phyloP scores from a whole-genome alignment of 2,888 invertebrate species.

The Polietes domitor region DNA sequence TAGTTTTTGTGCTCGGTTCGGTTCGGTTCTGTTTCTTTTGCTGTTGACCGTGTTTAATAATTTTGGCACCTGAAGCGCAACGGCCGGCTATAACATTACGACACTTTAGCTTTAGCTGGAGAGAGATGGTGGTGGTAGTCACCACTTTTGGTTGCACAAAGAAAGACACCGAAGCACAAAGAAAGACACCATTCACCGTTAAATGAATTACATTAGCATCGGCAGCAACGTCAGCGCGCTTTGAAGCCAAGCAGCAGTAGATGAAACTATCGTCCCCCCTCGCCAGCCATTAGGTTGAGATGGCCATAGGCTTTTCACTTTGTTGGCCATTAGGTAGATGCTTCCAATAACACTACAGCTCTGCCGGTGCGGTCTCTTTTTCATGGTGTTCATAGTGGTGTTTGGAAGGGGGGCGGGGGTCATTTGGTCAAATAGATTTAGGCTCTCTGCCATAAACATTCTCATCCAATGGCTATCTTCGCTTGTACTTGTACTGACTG shows the following conservation, averaged over 20 bases:
- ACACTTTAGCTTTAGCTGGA: constrained; percentile 46
- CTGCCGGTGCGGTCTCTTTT: not conserved
- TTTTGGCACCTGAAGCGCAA: constrained; percentile 59
- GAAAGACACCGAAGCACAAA: not conserved
- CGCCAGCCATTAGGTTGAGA: constrained; percentile 3
- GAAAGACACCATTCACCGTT: constrained; percentile 52
- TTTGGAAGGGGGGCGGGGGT: constrained; percentile 6
- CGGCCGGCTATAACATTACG: constrained; percentile 62
- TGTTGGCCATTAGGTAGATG: constrained; percentile 8
- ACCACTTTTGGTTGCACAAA: not conserved
- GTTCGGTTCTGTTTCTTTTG: not conserved
- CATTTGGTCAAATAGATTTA: constrained; percentile 54
- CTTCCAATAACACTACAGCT: not conserved
- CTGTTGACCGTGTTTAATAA: not conserved
- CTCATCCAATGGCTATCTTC: not conserved
- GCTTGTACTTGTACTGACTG: too few relatives aligned
- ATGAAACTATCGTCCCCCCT: constrained; percentile 40
- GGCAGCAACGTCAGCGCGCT: too few relatives aligned
- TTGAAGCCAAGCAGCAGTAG: too few relatives aligned
- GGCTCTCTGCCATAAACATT: not conserved
- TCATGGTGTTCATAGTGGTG: not conserved
- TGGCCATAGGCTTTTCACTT: constrained; percentile 29
- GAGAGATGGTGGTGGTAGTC: not conserved
- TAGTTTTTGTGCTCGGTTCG: not conserved
- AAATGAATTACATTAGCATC: constrained; percentile 42